Base-by-base conservation (phyloP, 2,797 vertebrate species). In the Geotria australis region DNA sequence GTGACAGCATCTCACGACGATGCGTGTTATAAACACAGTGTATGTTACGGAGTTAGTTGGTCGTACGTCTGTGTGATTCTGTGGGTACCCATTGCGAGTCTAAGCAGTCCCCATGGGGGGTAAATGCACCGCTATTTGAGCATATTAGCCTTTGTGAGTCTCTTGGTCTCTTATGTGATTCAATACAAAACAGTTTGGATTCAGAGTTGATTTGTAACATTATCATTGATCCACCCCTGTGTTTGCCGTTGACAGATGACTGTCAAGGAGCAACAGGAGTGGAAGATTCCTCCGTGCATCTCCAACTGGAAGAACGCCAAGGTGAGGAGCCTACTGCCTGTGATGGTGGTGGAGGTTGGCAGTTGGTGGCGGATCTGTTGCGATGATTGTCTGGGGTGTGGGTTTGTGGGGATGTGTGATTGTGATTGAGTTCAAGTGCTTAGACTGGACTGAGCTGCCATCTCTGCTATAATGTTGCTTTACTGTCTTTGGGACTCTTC, bases 281-380 rank as follows among this genome's bases (percentile, higher is more conserved):
- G 91, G 91, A 96, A 93, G 73, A 98, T 98, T 68, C 91, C 89
- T 66, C 91, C 89, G 0, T 98, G 91, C 67, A 98, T 98, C 70
- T 98, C 91, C 65, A 98, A 95, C 73, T 98, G 89, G 89, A 98
- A 98, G 70, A 98, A 95, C 61, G 88, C 85, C 48, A 96, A 94
- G 82, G 84, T 96, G 76, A 72, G 62, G 62, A 48, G 48, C 55
- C 6, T 24, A 38, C 24, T 38, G 24, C 24, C 38, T 4, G 5
- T 38, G 24, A 38, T 38, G 24, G 24, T 38, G 24, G 24, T 38
- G 24, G 38, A 38, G 24, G 5, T 15, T 15, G 15, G 15, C 38
- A 5, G 24, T 38, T 38, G 24, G 24, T 24, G 24, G 24, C 24
- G n/a, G 24, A 24, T 24, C 3, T 24, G 15, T 24, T 15, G 15